These are phyloP conservation scores for Holocentrus rufus DNA, from an alignment of 2,797 vertebrate species.

Conservation along the genomic window DNA sequence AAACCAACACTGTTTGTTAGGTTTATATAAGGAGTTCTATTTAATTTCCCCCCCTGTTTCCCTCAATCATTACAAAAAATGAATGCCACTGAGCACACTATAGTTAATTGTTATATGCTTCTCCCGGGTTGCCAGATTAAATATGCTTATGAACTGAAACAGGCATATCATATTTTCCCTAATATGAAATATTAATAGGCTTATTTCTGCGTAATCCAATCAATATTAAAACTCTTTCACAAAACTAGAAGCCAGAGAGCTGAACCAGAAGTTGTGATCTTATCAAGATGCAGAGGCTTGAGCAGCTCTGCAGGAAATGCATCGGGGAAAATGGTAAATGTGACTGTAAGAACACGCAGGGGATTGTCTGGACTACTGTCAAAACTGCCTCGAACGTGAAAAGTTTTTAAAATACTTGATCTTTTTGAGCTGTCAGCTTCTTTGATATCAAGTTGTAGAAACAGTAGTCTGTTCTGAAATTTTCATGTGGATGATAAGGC, in stretches of 20 bases:
- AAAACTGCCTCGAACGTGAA: slow-evolving; percentile 15
- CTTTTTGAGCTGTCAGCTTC: slow-evolving; percentile 27
- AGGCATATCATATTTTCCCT: no score
- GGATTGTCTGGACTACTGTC: slow-evolving; percentile 31
- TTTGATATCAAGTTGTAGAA: slow-evolving; percentile 50
- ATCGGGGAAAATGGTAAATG: background rate
- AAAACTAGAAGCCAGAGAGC: background rate
- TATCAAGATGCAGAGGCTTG: background rate
- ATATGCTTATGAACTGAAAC: no score
- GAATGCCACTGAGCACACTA: no score
- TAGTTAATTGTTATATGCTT: no score
- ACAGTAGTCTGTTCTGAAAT: slow-evolving; percentile 41
- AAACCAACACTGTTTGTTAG: background rate
- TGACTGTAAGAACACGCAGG: slow-evolving; percentile 17
- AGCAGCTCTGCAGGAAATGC: background rate
- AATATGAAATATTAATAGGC: no score
- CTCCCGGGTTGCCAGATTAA: no score
- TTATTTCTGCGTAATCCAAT: background rate
- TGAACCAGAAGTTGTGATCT: background rate
- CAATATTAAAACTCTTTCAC: background rate
- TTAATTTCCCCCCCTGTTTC: background rate
- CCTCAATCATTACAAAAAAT: no score
- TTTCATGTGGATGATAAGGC: slow-evolving; percentile 40
- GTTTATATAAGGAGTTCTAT: background rate
- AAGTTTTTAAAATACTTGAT: slow-evolving; percentile 30